Evolutionary conservation across 2,113 vertebrate species (phyloP).

Genomic region (Edolisoma coerulescens): DNA sequence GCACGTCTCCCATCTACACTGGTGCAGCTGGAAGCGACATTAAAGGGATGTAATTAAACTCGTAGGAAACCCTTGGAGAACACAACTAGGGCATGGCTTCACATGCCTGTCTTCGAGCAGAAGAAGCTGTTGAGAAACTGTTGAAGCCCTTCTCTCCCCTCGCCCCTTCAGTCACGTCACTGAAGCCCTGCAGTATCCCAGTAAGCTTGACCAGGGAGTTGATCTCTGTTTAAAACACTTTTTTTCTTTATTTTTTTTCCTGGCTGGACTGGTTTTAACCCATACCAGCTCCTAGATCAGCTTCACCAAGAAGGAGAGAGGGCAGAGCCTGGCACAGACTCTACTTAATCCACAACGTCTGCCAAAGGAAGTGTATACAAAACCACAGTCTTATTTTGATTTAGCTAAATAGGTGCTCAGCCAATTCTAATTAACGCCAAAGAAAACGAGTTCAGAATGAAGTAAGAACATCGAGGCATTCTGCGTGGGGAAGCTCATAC

Average conservation of each 20-base stretch:
- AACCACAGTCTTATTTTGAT: conserved; percentile 41
- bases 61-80: conserved; percentile 43
- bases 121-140: not conserved
- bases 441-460: conserved; percentile 5
- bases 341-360: not conserved
- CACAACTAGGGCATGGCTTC: conserved; percentile 45
- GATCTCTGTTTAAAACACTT: not conserved
- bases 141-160: not conserved
- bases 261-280: not conserved
- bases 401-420: conserved; percentile 15
- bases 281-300: not conserved
- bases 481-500: rapidly evolving
- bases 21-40: not conserved
- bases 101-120: not conserved
- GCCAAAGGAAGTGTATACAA: not conserved
- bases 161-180: not conserved
- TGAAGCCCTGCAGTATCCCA: not conserved
- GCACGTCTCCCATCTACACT: not conserved
- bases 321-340: conserved; percentile 36
- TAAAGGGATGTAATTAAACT: conserved; percentile 43
- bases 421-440: conserved; percentile 36
- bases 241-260: not conserved
- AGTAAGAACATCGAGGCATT: not conserved
- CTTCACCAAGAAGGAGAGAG: conserved; percentile 3
- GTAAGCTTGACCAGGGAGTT: not conserved